phyloP scores from a whole-genome alignment of 2,797 vertebrate genomes.

The Siniperca scherzeri region DNA sequence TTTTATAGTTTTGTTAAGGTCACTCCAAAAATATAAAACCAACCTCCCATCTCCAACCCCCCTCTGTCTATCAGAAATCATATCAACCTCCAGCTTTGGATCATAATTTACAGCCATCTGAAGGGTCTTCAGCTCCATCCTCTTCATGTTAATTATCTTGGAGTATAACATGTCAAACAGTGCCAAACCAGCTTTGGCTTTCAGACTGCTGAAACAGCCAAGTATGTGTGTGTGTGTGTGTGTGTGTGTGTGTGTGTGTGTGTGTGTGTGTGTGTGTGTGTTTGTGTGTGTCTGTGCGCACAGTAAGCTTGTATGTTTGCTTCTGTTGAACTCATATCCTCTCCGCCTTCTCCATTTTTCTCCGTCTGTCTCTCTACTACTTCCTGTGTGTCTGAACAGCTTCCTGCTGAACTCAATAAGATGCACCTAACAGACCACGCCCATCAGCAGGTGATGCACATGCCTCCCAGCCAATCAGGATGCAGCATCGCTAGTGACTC shows the following conservation, averaged over 20 bases:
- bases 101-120: conserved; percentile 35
- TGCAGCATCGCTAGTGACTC: conserved; percentile 99
- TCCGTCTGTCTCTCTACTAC: conserved; percentile 35
- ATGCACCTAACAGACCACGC: conserved; percentile 96
- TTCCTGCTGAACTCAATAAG: conserved; percentile 97
- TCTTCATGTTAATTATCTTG: conserved; percentile 46
- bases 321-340: conserved; percentile 38
- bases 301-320: not conserved
- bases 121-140: conserved; percentile 34
- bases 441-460: conserved; percentile 92
- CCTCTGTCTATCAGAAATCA: conserved; percentile 39
- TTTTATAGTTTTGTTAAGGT: conserved; percentile 61
- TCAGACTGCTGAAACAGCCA: conserved; percentile 49
- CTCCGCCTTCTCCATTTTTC: conserved; percentile 33
- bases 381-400: conserved; percentile 84
- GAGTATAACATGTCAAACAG: conserved; percentile 28
- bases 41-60: conserved; percentile 35
- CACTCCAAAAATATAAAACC: conserved; percentile 69
- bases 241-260: conserved; percentile 10
- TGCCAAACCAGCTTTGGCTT: conserved; percentile 59
- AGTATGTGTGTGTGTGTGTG: conserved; percentile 8
- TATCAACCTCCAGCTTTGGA: conserved; percentile 14
- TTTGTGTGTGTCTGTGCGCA: not conserved
- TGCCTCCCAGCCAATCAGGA: conserved; percentile 96
- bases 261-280: conserved; percentile 9